Conservation (phyloP, 1,140 invertebrate species). For the Drosophila tsacasi region DNA sequence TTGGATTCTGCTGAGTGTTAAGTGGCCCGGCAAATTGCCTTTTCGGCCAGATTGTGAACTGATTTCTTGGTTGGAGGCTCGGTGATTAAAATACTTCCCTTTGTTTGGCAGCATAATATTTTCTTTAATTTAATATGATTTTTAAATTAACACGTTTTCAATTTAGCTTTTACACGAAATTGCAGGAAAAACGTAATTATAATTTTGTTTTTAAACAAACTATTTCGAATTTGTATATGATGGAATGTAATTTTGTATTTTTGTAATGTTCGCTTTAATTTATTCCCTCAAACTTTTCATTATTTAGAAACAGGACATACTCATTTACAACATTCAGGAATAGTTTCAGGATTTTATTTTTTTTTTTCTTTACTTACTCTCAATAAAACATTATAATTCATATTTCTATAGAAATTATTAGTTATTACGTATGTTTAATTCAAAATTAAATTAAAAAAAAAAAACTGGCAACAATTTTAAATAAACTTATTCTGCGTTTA, state of each 20-base stretch:
- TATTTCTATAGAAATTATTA: too few relatives aligned
- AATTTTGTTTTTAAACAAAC: background rate
- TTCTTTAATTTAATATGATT: background rate
- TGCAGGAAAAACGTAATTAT: background rate
- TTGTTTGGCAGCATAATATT: constrained; percentile 4
- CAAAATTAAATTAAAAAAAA: too few relatives aligned
- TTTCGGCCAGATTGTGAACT: constrained; percentile 19
- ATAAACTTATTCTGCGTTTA: too few relatives aligned
- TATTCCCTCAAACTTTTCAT: too few relatives aligned
- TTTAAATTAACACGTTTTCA: background rate
- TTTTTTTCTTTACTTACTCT: too few relatives aligned
- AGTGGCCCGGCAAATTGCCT: constrained; percentile 36
- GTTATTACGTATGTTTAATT: too few relatives aligned
- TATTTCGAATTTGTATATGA: background rate
- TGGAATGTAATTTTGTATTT: background rate
- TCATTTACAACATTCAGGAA: too few relatives aligned
- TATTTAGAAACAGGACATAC: too few relatives aligned
- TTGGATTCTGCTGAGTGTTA: constrained; percentile 37
- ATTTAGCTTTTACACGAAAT: background rate
- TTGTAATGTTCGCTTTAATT: background rate
- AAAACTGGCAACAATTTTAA: too few relatives aligned
- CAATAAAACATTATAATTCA: too few relatives aligned
- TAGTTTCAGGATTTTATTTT: too few relatives aligned
- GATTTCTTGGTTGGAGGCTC: constrained; percentile 1
- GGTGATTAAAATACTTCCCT: background rate